Evolutionary conservation across 2,888 invertebrate species (phyloP).

Genomic region (Nyleta sp.): DNA sequence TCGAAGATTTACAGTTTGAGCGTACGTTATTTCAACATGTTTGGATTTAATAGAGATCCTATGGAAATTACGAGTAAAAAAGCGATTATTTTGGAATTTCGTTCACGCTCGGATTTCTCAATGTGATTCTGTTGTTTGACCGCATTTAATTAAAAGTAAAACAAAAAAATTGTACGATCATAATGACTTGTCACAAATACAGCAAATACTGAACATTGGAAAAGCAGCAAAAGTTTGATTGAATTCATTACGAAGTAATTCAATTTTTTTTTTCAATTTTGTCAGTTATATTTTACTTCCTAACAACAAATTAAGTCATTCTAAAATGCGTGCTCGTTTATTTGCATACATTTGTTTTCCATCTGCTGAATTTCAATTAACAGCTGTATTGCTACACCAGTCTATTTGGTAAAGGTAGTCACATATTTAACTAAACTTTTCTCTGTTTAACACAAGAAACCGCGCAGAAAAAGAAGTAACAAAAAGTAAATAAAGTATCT

Average conservation of each 20-base stretch:
- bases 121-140: too few relatives aligned
- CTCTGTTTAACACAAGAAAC: constrained; percentile 10
- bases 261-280: too few relatives aligned
- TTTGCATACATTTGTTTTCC: background rate
- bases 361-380: background rate
- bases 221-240: too few relatives aligned
- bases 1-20: background rate
- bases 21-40: background rate
- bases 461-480: background rate
- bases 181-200: too few relatives aligned
- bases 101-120: too few relatives aligned
- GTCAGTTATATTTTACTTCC: too few relatives aligned
- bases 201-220: too few relatives aligned
- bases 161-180: too few relatives aligned
- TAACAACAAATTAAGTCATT: too few relatives aligned
- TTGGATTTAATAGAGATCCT: background rate
- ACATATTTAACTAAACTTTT: constrained; percentile 1
- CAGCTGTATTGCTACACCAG: background rate
- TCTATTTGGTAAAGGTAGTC: constrained; percentile 1
- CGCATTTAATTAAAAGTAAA: too few relatives aligned
- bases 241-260: too few relatives aligned
- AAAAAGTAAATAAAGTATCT: background rate
- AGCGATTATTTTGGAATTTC: too few relatives aligned
- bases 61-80: constrained; percentile 7
- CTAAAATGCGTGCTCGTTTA: background rate